Conservation (phyloP, 2,797 vertebrate genomes). For the Halcyon badia region DNA sequence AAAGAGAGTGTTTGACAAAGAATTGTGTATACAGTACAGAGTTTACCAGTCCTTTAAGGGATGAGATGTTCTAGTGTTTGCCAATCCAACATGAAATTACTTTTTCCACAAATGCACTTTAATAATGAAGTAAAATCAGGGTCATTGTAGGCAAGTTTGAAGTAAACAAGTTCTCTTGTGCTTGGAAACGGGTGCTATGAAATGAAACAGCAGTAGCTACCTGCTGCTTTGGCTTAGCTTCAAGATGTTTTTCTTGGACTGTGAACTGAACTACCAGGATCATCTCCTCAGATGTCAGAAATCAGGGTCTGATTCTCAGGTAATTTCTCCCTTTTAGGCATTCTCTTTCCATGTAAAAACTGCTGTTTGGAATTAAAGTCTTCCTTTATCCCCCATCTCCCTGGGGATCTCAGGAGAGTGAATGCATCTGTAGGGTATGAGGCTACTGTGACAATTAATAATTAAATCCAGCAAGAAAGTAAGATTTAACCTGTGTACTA, state of each 20-base stretch:
- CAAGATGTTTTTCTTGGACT: background rate
- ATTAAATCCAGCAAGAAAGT: background rate
- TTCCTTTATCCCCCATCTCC: background rate
- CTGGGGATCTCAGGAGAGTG: background rate
- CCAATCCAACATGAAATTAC: background rate
- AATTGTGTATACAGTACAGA: background rate
- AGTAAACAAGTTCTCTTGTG: background rate
- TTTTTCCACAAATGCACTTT: background rate
- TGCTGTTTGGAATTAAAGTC: background rate
- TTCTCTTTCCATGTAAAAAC: background rate
- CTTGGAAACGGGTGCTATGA: background rate
- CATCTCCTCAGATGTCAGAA: background rate
- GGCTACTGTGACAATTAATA: background rate
- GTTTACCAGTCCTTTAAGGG: background rate
- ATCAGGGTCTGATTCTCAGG: background rate
- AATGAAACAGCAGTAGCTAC: background rate
- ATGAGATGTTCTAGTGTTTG: background rate
- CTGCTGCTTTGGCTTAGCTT: background rate
- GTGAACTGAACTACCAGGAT: background rate
- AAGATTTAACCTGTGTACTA: background rate
- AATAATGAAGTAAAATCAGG: background rate
- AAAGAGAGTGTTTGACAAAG: background rate
- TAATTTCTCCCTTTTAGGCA: background rate
- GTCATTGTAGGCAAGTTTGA: background rate
- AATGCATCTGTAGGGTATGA: background rate